Percentiles rank a stretch among this genome's conserved stretches.
phyloP scores from a whole-genome alignment of 2,888 invertebrate species.

The Microctonus brassicae region DNA sequence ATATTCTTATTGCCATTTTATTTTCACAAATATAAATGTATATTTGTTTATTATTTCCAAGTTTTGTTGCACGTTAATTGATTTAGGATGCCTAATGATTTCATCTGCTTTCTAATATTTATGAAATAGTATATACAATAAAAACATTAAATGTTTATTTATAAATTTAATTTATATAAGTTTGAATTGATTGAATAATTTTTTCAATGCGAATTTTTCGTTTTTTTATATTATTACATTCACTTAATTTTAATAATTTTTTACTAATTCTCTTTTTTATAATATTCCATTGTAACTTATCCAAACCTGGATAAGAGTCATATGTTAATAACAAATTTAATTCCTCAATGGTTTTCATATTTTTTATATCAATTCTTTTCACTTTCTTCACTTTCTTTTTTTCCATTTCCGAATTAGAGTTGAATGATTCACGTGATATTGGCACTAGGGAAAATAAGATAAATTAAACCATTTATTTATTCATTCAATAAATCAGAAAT shows the following conservation, averaged over 20 bases:
- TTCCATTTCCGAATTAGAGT: conserved; percentile 6
- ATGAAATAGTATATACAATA: too few species aligned
- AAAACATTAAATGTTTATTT: too few species aligned
- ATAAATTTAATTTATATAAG: too few species aligned
- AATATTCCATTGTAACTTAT: conserved; percentile 74
- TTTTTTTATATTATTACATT: conserved; percentile 39
- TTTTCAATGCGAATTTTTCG: conserved; percentile 45
- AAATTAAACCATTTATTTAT: background rate
- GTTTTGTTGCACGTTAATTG: too few species aligned
- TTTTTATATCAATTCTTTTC: conserved; percentile 61
- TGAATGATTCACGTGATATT: conserved; percentile 32
- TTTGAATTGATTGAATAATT: conserved; percentile 44
- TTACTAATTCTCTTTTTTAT: conserved; percentile 68
- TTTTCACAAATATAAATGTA: too few species aligned
- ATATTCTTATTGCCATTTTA: too few species aligned
- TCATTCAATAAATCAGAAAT: background rate
- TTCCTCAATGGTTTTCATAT: conserved; percentile 49
- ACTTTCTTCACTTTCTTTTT: conserved; percentile 12
- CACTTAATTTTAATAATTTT: conserved; percentile 58
- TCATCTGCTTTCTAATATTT: too few species aligned
- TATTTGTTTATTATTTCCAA: too few species aligned
- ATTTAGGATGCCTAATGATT: too few species aligned
- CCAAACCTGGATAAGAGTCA: conserved; percentile 62
- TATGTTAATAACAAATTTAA: conserved; percentile 45
- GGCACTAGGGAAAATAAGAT: conserved; percentile 24